Evolutionary conservation across 1,140 invertebrate species (phyloP), one percentile per base, ranked within the genome.

Genomic region (Zelostemma sp.): DNA sequence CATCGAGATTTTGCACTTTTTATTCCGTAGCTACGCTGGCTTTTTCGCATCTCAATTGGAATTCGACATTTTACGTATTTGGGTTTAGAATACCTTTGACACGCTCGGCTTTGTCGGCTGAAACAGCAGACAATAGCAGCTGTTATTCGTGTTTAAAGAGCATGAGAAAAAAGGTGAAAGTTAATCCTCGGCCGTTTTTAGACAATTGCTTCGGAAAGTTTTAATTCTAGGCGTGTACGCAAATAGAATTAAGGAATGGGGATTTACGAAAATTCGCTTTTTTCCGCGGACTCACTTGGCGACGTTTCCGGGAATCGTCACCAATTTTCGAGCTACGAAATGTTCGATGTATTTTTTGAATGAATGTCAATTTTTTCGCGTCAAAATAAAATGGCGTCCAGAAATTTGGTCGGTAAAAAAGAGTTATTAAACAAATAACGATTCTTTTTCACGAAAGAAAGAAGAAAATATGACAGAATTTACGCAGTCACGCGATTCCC

Each of bases 401-500:
- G n/a, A n/a, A n/a, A n/a, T n/a, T n/a, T n/a, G n/a, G n/a, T n/a
- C n/a, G n/a, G n/a, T n/a, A n/a, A n/a, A n/a, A n/a, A n/a, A n/a
- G n/a, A n/a, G n/a, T n/a, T n/a, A n/a, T n/a, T n/a, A n/a, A n/a
- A n/a, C n/a, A n/a, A n/a, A n/a, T n/a, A n/a, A n/a, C n/a, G 35
- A 38, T 38, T 38, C 35, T 38, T 14, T 25, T 38, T 38, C 35
- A 38, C n/a, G 35, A 38, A 51, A 57, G 64, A 64, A 53, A 61
- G 60, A 65, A 53, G 49, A 71, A 58, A 66, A 40, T 53, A 53
- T 16, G 54, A 54, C 62, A 62, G 66, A 71, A 54, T 54, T 63
- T 60, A 55, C 62, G 49, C 55, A 57, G 69, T 72, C 63, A 67
- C 60, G 63, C 69, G 69, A 71, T 66, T 59, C 62, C 49, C 62